Conservation (phyloP, 2,797 vertebrate species). For the Sphenopsis melanotis region DNA sequence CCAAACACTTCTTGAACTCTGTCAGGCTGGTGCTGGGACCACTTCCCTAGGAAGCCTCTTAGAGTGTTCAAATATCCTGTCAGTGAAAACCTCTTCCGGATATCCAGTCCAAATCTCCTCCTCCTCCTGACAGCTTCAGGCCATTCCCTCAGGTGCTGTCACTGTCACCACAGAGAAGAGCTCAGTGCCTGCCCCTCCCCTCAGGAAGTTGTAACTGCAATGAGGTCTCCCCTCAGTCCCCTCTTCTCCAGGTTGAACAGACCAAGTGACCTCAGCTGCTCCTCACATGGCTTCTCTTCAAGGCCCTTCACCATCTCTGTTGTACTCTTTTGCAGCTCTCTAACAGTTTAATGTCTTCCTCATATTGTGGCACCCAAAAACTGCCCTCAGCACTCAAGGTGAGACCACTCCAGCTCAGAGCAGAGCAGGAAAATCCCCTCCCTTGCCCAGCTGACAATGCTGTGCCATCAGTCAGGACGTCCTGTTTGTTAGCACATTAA, state of each 20-base stretch:
- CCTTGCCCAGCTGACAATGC: rapidly evolving
- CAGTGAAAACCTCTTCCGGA: background rate
- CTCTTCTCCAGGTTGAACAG: background rate
- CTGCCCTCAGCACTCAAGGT: rapidly evolving
- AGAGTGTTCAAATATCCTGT: rapidly evolving
- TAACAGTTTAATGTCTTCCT: background rate
- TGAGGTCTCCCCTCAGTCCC: rapidly evolving
- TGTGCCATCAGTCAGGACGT: background rate
- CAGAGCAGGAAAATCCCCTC: background rate
- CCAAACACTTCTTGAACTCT: background rate
- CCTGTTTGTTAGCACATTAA: background rate
- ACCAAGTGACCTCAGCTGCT: background rate
- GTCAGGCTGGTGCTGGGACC: background rate
- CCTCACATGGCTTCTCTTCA: rapidly evolving
- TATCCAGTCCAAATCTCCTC: background rate
- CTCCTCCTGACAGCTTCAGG: background rate
- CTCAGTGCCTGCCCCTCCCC: background rate
- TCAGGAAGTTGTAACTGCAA: rapidly evolving
- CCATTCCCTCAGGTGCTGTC: background rate
- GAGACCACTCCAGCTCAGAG: background rate
- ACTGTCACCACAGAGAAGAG: too few relatives aligned
- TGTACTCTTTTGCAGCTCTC: too few relatives aligned
- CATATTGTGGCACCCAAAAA: background rate
- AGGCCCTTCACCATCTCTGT: rapidly evolving
- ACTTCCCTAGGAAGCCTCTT: background rate